These are phyloP conservation scores for Hemibates koningsi DNA, from an alignment of 2,113 vertebrate species.

Conservation along the genomic window DNA sequence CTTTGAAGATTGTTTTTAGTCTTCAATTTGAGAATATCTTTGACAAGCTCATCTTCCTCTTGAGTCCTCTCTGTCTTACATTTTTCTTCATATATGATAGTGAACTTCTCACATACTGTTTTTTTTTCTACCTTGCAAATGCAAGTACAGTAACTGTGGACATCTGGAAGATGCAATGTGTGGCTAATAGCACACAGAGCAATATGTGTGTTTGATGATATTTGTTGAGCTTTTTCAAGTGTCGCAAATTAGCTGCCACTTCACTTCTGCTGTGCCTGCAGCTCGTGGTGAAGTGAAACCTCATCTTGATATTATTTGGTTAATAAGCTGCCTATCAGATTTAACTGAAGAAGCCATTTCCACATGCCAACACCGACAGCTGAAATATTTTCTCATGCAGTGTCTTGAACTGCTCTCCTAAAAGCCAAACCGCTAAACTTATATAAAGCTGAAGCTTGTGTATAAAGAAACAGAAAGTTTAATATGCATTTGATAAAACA, in stretches of 20 bases:
- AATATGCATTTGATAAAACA: background rate
- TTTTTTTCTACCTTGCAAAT: background rate
- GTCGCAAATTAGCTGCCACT: background rate
- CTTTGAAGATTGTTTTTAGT: background rate
- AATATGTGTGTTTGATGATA: background rate
- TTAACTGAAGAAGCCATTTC: background rate
- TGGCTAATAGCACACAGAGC: background rate
- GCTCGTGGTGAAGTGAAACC: background rate
- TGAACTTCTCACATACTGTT: background rate
- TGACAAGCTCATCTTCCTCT: background rate
- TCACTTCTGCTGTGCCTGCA: background rate
- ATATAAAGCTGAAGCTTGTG: background rate
- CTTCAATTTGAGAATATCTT: background rate
- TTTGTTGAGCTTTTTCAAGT: background rate
- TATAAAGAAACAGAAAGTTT: background rate
- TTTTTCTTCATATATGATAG: background rate
- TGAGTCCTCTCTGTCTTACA: background rate
- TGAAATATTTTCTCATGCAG: background rate
- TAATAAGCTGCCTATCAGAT: background rate
- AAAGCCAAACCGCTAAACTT: rapidly evolving
- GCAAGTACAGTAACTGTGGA: background rate
- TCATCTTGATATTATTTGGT: background rate
- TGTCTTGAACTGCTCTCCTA: background rate
- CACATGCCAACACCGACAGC: background rate
- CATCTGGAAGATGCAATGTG: background rate